phyloP scores from a whole-genome alignment of 2,888 invertebrate species.

The Acholoe squamosa region DNA sequence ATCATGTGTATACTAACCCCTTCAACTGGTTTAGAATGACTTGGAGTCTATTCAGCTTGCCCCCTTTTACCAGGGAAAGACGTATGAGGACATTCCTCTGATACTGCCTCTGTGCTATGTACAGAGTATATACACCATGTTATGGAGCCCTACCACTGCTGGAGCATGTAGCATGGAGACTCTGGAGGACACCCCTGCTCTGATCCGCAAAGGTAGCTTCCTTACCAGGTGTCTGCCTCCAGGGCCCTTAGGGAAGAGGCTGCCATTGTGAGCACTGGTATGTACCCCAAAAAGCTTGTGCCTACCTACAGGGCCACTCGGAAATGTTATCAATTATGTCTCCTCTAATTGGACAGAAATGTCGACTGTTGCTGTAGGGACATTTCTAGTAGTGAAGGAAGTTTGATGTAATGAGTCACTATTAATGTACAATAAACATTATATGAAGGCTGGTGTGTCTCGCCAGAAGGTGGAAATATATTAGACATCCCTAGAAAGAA shows the following conservation, averaged over 20 bases:
- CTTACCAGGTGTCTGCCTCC: neutral
- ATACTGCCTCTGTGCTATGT: neutral
- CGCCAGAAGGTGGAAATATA: too few relatives aligned
- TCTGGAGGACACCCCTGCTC: neutral
- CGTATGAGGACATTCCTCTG: neutral
- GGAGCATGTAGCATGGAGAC: constrained; percentile 15
- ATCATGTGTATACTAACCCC: too few relatives aligned
- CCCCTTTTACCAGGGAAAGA: neutral
- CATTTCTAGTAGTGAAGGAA: neutral
- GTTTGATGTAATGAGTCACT: too few relatives aligned
- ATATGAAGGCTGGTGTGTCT: too few relatives aligned
- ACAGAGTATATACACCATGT: constrained; percentile 8
- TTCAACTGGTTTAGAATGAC: too few relatives aligned
- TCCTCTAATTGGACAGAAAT: neutral
- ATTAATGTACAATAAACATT: too few relatives aligned
- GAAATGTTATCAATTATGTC: constrained; percentile 10
- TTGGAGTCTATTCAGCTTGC: too few relatives aligned
- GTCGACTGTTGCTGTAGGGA: neutral
- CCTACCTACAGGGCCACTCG: neutral
- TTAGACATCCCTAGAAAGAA: too few relatives aligned
- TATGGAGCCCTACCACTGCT: neutral
- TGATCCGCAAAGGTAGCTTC: neutral
- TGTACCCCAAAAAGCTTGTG: neutral
- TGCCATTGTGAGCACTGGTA: neutral
- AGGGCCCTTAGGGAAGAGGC: neutral